phyloP scores from a whole-genome alignment of 2,888 invertebrate species.

The Dicyrtoma fusca region DNA sequence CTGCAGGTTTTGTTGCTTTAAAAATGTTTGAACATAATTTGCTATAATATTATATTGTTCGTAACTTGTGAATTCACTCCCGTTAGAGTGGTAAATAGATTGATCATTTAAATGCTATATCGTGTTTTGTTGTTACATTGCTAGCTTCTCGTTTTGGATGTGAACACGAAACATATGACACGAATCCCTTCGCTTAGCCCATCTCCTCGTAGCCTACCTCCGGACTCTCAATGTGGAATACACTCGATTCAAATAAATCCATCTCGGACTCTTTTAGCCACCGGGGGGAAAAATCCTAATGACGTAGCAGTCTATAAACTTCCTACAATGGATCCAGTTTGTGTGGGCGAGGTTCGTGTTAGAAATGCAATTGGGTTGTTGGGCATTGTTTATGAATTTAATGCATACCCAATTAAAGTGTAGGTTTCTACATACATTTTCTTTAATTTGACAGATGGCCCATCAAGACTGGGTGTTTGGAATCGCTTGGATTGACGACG shows the following conservation, averaged over 20 bases:
- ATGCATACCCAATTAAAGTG: too few species aligned
- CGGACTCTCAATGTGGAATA: constrained; percentile 78
- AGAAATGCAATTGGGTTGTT: background rate
- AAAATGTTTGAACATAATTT: too few species aligned
- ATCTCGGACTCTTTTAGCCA: constrained; percentile 81
- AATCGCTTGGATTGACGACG: constrained; percentile 94
- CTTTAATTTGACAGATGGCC: constrained; percentile 64
- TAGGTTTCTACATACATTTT: too few species aligned
- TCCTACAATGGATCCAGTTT: constrained; percentile 93
- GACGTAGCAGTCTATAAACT: constrained; percentile 88
- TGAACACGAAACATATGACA: constrained; percentile 80
- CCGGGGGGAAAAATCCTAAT: constrained; percentile 88
- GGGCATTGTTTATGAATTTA: too few species aligned
- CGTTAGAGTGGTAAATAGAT: too few species aligned
- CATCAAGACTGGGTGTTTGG: constrained; percentile 92
- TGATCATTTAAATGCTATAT: constrained; percentile 3
- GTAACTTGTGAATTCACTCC: background rate
- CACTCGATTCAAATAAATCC: constrained; percentile 95
- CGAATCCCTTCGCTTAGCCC: constrained; percentile 79
- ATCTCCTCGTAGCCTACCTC: constrained; percentile 53
- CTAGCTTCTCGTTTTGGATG: constrained; percentile 88
- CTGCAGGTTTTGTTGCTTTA: background rate
- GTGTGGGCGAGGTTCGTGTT: constrained; percentile 76
- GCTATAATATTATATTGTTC: too few species aligned
- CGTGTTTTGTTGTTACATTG: constrained; percentile 53